Evolutionary conservation across 1,140 invertebrate genomes (phyloP).

Genomic region (Drosophila fuyamai): DNA sequence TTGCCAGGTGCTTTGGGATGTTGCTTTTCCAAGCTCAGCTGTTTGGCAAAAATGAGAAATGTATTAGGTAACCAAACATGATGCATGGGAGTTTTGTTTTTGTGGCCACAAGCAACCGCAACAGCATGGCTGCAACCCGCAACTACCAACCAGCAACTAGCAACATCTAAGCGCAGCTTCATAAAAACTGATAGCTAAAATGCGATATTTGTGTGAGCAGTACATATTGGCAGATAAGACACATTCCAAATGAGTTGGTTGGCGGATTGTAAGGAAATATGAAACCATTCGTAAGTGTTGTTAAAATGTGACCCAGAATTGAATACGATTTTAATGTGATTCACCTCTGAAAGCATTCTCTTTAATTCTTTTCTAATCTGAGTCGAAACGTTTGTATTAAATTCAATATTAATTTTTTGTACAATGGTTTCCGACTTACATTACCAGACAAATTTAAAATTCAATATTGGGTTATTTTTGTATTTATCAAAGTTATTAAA

Average conservation of each 20-base stretch:
- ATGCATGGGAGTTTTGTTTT: slow-evolving; percentile 51
- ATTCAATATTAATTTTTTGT: no score
- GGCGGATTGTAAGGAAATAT: background rate
- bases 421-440: no score
- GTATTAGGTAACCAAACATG: slow-evolving; percentile 72
- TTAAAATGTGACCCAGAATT: background rate
- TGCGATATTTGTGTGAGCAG: slow-evolving; percentile 64
- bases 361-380: no score
- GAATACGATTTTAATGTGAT: no score
- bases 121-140: slow-evolving; percentile 13
- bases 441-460: background rate
- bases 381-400: no score
- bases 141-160: slow-evolving; percentile 23
- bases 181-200: slow-evolving; percentile 38
- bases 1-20: slow-evolving; percentile 23
- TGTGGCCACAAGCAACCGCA: slow-evolving; percentile 52
- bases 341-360: no score
- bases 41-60: slow-evolving; percentile 42
- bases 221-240: slow-evolving; percentile 12
- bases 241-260: slow-evolving; percentile 12
- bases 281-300: background rate
- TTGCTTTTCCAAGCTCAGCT: slow-evolving; percentile 6
- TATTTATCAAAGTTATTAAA: no score
- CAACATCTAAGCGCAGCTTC: slow-evolving; percentile 16
- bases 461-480: no score